Base-by-base conservation (phyloP, 2,113 vertebrate genomes). In the Pelecanoides urinatrix region DNA sequence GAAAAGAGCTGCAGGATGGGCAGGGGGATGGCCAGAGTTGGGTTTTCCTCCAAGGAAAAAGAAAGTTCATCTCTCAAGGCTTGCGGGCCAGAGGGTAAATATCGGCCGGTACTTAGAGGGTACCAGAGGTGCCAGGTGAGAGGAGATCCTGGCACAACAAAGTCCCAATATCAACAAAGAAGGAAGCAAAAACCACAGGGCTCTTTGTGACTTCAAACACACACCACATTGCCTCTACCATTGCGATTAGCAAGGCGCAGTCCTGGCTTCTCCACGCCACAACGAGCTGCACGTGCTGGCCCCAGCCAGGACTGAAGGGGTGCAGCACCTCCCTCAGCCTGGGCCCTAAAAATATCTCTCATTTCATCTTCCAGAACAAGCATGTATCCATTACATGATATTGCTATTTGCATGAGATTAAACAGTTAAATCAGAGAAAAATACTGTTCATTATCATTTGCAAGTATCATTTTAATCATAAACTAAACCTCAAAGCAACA, bases 381-480 rank as follows among this genome's bases (percentile, higher is more conserved):
- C 21, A 6, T 26, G 42, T 81, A 72, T 65, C 90, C 86, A 73
- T 93, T 93, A 92, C 87, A 91, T 65, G 67, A 88, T 72, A 9
- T 50, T 94, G 80, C 78, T 91, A 66, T 96, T 97, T 96, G 83
- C 91, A 78, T 84, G 95, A 95, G 76, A 95, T 96, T 89, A 88
- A 73, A 78, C 62, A 67, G 94, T 97, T 97, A 94, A 96, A 96
- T 96, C 88, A 95, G 87, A 82, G 63, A 70, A 94, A 95, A 95
- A 78, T 87, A 83, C 40, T 62, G 45, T 80, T 86, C 49, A 38
- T 74, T 90, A 62, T 76, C 32, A 81, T 90, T 95, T 96, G 42
- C 55, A 84, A 83, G 23, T 40, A 52, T 90, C 44, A n/a, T 71
- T 94, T 89, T 89, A 71, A 86, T 81, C 44, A 47, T 32, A 87